Base-by-base conservation (phyloP, 2,113 vertebrate species). In the Callocephalon fimbriatum region DNA sequence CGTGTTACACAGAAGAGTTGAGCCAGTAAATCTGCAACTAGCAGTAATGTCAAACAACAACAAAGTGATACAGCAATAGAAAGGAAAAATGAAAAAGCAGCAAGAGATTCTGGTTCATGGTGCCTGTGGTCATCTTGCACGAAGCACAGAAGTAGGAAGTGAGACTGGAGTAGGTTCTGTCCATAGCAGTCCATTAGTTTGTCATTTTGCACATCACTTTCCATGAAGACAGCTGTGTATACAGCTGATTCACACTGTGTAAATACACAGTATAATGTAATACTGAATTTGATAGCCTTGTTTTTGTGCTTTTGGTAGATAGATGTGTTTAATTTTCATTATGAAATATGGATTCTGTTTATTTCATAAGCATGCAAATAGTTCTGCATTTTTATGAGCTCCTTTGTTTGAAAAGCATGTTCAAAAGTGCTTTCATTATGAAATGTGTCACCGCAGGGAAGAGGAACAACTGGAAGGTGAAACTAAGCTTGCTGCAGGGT, bases 351-450 rank as follows among this genome's bases (percentile, higher is more conserved):
- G 71, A 17, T 93, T 90, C 31, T 88, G 40, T 92, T 94, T 82
- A 47, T 86, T 94, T 88, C 59, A n/a, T 37, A 90, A 88, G 29
- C 47, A 88, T 88, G 78, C 71, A 96, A 95, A 96, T 88, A 76
- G 75, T 71, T 90, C 67, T 91, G 85, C 59, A n/a, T 93, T 88
- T 88, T 80, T 62, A 48, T 45, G 59, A 93, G 59, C 42, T 66
- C n/a, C 25, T 61, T 15, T 63, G 45, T 95, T 88, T 31, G 23
- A 86, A 66, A 38, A 92, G 5, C 45, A 27, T 77, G 37, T 54
- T 73, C 50, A 65, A 7, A 86, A 80, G 54, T 50, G 15, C 44
- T 76, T 80, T 81, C 18, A 7, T 65, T 82, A 37, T 72, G 62
- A 90, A 88, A 73, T 12, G n/a, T 10, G 12, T 67, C 4, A 5